Evolutionary conservation across 53 echinoderm and acorn worm species (phyloP), one percentile per base, ranked within the genome.

Genomic region (Paelopatides confundens): DNA sequence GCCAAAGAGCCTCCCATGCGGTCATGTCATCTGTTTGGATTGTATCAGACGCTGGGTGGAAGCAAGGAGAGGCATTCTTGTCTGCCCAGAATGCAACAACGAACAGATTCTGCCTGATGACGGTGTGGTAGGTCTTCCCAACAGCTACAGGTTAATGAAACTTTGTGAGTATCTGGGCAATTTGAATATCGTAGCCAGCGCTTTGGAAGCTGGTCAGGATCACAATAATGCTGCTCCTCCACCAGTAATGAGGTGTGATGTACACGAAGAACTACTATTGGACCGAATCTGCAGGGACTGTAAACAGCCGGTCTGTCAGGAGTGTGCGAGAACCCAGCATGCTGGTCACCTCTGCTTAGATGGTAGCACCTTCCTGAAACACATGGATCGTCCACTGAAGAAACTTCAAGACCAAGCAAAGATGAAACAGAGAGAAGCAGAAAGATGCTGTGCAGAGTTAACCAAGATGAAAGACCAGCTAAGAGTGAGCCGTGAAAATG

Each of bases 11-110:
- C 84, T 91, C 31, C 87, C 91, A 31, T 91, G 91, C 51, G 87
- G 87, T 32, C 91, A 91, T 38, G 91, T 91, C 32, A 87, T 91
- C n/a, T 91, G 91, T 58, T 81, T 79, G 62, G 91, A 91, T 12
- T 91, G 91, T 50, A 91, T 91, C 36, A 71, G 64, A 21, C 66
- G 82, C 35, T 91, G 91, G 91, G 86, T 91, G 33, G 85, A 65
- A 34, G 54, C 87, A 9, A 70, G 85, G 18, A 65, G 48, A 17
- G 91, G 91, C 8, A 23, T 82, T 21, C 85, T 91, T 4, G 48
- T 71, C 28, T 91, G 91, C 51, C 91, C 91, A 30, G 91, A 91
- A 76, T 91, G 91, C 50, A 87, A 83, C 58, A 71, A 69, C 9
- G 39, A 31, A 47, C 91, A 91, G 40, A 62, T 82, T 7, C 66